A percentile compares a stretch with the other conserved stretches of the same genome.
Conservation (phyloP, 2,797 vertebrate genomes). For the Notolepis coatsorum region DNA sequence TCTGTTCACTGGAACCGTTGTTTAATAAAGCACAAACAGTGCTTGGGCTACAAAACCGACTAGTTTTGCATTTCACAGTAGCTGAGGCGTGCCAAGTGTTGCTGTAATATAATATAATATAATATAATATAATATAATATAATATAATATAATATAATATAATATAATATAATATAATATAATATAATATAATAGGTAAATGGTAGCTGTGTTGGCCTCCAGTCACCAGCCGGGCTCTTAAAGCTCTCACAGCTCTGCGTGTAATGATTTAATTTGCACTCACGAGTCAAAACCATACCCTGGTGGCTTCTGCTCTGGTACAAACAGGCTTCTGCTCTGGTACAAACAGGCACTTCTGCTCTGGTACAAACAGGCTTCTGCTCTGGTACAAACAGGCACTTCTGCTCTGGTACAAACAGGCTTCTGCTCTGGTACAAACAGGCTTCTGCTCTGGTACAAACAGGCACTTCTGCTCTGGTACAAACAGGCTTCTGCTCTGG, state of each 20-base stretch:
- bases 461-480: slow-evolving; percentile 47
- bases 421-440: slow-evolving; percentile 46
- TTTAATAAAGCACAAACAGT: no score
- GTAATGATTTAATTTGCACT: slow-evolving; percentile 64
- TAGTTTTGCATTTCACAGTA: slow-evolving; percentile 36
- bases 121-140: no score
- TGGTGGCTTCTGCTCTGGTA: slow-evolving; percentile 43
- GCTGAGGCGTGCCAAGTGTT: slow-evolving; percentile 31
- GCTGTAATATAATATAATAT: slow-evolving; percentile 40
- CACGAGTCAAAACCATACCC: slow-evolving; percentile 54
- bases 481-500: slow-evolving; percentile 44
- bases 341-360: slow-evolving; percentile 52
- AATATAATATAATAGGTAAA: no score
- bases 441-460: slow-evolving; percentile 45
- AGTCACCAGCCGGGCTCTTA: slow-evolving; percentile 68
- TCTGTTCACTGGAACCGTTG: no score
- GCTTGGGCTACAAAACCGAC: slow-evolving; percentile 39
- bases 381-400: slow-evolving; percentile 44
- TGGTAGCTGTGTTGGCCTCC: no score
- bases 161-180: no score
- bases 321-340: slow-evolving; percentile 44
- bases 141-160: no score
- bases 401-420: slow-evolving; percentile 39
- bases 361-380: slow-evolving; percentile 45
- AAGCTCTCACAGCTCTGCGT: slow-evolving; percentile 40